Evolutionary conservation across 1,140 invertebrate genomes (phyloP), one percentile per base, ranked within the genome.

Genomic region (Himalopsyche phryganea): DNA sequence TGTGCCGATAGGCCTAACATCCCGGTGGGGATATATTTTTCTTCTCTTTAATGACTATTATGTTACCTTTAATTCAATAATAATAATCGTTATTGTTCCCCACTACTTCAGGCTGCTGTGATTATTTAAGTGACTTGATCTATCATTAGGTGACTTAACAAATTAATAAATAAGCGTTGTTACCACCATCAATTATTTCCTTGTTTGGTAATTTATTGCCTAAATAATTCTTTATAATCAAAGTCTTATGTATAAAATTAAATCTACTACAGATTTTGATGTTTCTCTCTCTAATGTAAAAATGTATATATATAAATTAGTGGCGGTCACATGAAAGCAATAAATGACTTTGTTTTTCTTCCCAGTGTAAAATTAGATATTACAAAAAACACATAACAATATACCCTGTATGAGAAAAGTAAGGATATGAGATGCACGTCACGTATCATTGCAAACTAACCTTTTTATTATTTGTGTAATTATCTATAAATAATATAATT

Each of bases 121-220:
- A 58, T 58, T 58, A 52, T 23, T 52, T 52, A 46, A 47, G 56
- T 51, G 56, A 58, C 56, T 58, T 58, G 41, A 51, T 46, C 49
- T 57, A 50, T 51, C 35, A 32, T 58, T 52, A 51, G 56, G 49
- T 36, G 42, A 52, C 50, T 47, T 45, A 55, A 45, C 36, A 35
- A 58, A 51, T 20, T 58, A 51, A 58, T 47, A 19, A 38, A 20
- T 58, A 58, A 58, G 50, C 47, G 50, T 58, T 58, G 44, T 51
- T 51, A 52, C 45, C 33, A 46, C 19, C 44, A 51, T 58, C 56
- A 58, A 58, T 58, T 58, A 51, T 51, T 58, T 58, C 45, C 28
- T 58, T 51, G 33, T 58, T 51, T 51, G 51, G 23, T 28, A 28
- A 28, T 28, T 28, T 51, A 50, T 50, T 50, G 33, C 18, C 18